Conservation (phyloP, 2,888 invertebrate species). For the Blera fallax region DNA sequence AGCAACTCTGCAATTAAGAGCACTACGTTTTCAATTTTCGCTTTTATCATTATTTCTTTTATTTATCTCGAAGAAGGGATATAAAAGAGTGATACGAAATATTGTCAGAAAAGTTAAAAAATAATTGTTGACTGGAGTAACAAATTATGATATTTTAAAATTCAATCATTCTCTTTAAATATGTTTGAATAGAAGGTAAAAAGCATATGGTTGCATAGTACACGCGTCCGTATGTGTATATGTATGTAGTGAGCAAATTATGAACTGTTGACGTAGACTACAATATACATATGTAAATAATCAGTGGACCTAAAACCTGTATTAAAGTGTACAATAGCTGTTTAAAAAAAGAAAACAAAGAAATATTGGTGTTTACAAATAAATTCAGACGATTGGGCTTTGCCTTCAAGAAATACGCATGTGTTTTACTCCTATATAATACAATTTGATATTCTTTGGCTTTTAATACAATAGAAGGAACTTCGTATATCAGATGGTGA, state of each 20-base stretch:
- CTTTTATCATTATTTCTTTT: neutral
- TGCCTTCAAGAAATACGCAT: neutral
- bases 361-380: neutral
- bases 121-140: neutral
- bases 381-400: neutral
- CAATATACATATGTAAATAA: neutral
- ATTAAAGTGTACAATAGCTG: neutral
- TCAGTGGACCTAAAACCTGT: neutral
- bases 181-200: neutral
- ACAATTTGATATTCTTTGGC: neutral
- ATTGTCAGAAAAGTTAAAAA: no score
- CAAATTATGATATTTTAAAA: neutral
- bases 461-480: neutral
- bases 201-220: neutral
- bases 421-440: neutral
- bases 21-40: neutral
- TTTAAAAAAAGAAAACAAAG: neutral
- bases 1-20: neutral
- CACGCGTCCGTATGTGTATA: neutral
- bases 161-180: neutral
- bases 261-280: conserved; percentile 32
- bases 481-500: neutral
- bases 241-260: neutral
- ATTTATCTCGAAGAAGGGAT: neutral
- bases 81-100: neutral